phyloP scores from a whole-genome alignment of 2,888 invertebrate species.

The Malthinus flaveolus region DNA sequence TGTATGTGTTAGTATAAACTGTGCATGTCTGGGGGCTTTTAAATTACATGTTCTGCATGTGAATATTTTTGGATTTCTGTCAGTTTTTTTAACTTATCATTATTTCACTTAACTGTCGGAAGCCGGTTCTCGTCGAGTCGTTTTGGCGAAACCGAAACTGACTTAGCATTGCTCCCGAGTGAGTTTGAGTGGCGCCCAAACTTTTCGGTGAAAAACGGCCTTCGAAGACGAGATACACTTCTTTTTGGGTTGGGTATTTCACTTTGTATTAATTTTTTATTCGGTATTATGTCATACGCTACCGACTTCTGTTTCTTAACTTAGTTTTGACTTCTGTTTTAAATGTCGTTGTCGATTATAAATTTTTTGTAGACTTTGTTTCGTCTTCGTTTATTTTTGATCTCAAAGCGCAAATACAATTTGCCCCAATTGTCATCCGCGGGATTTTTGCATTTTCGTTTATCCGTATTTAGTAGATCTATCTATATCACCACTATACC shows the following conservation, averaged over 20 bases:
- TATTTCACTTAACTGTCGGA: background rate
- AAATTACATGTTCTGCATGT: conserved; percentile 48
- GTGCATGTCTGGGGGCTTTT: conserved; percentile 49
- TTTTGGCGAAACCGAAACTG: too few species aligned
- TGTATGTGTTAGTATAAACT: conserved; percentile 44
- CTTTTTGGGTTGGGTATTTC: conserved; percentile 54
- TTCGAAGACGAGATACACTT: conserved; percentile 30
- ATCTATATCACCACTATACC: conserved; percentile 17
- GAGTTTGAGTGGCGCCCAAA: too few species aligned
- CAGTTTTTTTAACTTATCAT: conserved; percentile 5
- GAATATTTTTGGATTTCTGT: conserved; percentile 24
- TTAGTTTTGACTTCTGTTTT: conserved; percentile 15
- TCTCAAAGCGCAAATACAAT: conserved; percentile 50
- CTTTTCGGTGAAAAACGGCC: background rate
- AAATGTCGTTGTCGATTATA: conserved; percentile 17
- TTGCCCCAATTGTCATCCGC: conserved; percentile 20
- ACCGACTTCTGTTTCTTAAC: conserved; percentile 26
- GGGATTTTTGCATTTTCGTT: conserved; percentile 25
- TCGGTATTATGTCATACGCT: conserved; percentile 22
- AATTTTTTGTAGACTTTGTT: conserved; percentile 27
- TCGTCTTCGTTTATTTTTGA: conserved; percentile 53
- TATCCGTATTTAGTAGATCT: conserved; percentile 8
- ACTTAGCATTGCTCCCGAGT: too few species aligned
- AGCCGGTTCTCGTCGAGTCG: background rate
- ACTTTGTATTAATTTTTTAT: conserved; percentile 29